Conservation (phyloP, 2,888 invertebrate species). For the Xanthostigma xanthostigma region DNA sequence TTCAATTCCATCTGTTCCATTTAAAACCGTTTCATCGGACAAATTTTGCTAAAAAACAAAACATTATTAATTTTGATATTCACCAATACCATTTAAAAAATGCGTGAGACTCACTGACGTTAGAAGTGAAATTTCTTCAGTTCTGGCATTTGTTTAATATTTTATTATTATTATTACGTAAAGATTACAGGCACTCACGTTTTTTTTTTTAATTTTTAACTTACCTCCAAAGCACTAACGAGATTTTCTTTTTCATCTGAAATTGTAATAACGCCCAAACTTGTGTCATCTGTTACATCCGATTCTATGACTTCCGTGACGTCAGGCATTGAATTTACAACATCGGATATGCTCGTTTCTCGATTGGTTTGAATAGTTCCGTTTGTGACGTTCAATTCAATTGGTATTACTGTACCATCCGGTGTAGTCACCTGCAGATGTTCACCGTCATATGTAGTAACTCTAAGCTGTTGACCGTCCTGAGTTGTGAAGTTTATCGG, state of each 20-base stretch:
- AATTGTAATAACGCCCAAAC: neutral
- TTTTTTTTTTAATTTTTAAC: too few relatives aligned
- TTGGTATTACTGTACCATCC: conserved; percentile 29
- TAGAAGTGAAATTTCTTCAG: too few relatives aligned
- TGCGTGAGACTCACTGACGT: too few relatives aligned
- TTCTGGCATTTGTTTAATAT: too few relatives aligned
- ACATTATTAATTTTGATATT: neutral
- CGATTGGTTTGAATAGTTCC: conserved; percentile 15
- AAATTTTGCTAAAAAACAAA: conserved; percentile 13
- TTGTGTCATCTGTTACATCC: neutral
- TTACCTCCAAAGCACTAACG: too few relatives aligned
- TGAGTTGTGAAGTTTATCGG: conserved; percentile 51
- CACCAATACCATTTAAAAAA: too few relatives aligned
- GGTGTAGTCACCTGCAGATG: conserved; percentile 29
- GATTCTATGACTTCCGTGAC: conserved; percentile 1
- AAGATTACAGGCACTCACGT: too few relatives aligned
- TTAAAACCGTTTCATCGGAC: conserved; percentile 20
- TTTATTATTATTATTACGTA: too few relatives aligned
- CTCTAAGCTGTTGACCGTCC: conserved; percentile 49
- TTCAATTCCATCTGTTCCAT: conserved; percentile 29
- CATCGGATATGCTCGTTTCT: conserved; percentile 5
- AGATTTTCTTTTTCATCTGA: neutral
- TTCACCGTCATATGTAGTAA: conserved; percentile 38
- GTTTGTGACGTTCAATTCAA: conserved; percentile 22
- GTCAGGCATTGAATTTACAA: conserved; percentile 6